These are phyloP conservation scores for Geophilus truncorum DNA, from an alignment of 2,888 invertebrate species.

Conservation along the genomic window DNA sequence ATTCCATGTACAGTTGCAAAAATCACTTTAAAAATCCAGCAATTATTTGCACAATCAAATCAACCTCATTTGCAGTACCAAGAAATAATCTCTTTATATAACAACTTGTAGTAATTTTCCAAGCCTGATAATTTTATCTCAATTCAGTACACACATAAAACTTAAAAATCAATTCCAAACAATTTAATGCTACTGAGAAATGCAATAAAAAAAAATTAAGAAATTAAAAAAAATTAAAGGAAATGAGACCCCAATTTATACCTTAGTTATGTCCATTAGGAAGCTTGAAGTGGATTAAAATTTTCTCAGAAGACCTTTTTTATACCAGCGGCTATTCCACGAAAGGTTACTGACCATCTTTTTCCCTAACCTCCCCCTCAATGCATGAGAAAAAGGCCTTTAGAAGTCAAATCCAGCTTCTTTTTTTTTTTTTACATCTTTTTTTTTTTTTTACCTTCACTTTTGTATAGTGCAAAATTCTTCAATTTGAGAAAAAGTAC, in stretches of 20 bases:
- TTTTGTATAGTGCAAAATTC: background rate
- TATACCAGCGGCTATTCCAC: background rate
- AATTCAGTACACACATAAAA: background rate
- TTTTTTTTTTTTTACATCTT: background rate
- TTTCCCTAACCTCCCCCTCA: background rate
- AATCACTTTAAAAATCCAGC: background rate
- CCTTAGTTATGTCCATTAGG: background rate
- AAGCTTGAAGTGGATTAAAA: background rate
- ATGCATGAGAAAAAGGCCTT: no score
- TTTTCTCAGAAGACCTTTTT: background rate
- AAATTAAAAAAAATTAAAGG: background rate
- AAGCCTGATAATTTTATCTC: background rate
- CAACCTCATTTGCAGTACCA: background rate
- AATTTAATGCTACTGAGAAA: background rate
- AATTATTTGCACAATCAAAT: background rate
- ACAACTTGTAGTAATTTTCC: background rate
- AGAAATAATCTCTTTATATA: background rate
- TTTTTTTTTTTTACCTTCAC: background rate
- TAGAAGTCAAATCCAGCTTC: background rate
- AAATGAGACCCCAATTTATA: background rate
- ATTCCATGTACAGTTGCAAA: no score
- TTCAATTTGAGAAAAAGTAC: background rate
- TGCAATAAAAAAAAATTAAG: background rate
- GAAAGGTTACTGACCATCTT: background rate
- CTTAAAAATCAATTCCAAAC: background rate